phyloP scores from a whole-genome alignment of 30 jellyfish, hydroid and myxozoan genomes.

The Sanderia malayensis region DNA sequence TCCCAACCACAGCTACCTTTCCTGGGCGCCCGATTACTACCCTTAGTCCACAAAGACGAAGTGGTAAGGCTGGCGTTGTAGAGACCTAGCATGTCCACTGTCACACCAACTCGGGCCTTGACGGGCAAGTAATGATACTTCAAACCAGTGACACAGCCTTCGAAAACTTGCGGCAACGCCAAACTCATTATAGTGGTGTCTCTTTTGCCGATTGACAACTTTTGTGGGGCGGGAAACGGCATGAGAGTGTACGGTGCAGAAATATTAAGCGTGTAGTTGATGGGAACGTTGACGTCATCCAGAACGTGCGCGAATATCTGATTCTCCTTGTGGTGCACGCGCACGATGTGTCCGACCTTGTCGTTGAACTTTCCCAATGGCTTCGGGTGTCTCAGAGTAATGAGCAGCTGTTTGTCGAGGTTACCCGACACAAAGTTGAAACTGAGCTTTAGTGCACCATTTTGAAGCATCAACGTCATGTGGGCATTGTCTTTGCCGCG shows the following conservation, averaged over 20 bases:
- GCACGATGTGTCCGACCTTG: constrained; percentile 45
- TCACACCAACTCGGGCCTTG: constrained; percentile 45
- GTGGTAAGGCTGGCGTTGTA: constrained; percentile 2
- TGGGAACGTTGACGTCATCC: constrained; percentile 51
- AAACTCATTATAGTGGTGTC: constrained; percentile 8
- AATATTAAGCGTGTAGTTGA: constrained; percentile 17
- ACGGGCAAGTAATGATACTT: constrained; percentile 51
- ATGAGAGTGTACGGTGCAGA: constrained; percentile 6
- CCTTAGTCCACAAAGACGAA: background rate
- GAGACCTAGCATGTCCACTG: constrained; percentile 26
- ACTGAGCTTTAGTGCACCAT: constrained; percentile 31
- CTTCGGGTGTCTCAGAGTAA: constrained; percentile 33
- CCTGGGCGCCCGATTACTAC: constrained; percentile 30
- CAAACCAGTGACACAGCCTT: constrained; percentile 63
- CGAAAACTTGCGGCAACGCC: constrained; percentile 36
- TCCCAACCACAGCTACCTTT: constrained; percentile 43
- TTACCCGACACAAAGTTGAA: constrained; percentile 40
- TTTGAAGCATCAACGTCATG: constrained; percentile 21
- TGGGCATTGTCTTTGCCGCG: constrained; percentile 56
- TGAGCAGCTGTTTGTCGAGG: constrained; percentile 28
- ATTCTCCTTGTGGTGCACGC: constrained; percentile 59
- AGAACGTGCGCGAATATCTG: constrained; percentile 46
- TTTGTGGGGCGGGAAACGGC: constrained; percentile 34
- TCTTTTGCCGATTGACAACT: constrained; percentile 28
- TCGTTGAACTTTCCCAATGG: constrained; percentile 49